Evolutionary conservation across 2,113 vertebrate species (phyloP).

Genomic region (Lethenteron reissneri): DNA sequence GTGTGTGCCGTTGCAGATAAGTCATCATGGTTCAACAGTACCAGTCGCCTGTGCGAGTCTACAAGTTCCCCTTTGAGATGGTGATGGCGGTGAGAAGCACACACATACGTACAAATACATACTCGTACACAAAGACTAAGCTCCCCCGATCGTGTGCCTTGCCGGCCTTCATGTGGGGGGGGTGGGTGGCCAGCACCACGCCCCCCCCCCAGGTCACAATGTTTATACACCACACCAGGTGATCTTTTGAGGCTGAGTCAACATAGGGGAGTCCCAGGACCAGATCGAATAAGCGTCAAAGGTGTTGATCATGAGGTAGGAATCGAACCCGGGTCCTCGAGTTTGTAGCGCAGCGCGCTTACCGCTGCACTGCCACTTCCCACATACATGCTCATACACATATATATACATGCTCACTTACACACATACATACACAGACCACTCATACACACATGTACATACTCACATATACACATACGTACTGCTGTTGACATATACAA

Average conservation of each 20-base stretch:
- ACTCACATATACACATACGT: background rate
- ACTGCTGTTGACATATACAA: background rate
- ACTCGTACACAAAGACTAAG: constrained; percentile 16
- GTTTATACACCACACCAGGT: background rate
- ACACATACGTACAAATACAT: constrained; percentile 18
- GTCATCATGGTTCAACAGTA: constrained; percentile 76
- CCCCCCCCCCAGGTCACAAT: constrained; percentile 11
- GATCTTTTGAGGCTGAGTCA: background rate
- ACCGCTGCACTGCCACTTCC: too few relatives aligned
- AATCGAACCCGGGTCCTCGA: too few relatives aligned
- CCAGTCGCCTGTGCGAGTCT: constrained; percentile 79
- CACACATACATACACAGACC: too few relatives aligned
- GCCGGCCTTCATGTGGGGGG: constrained; percentile 11
- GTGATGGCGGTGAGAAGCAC: constrained; percentile 68
- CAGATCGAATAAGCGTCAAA: too few relatives aligned
- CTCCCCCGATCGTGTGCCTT: constrained; percentile 11
- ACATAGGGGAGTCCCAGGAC: too few relatives aligned
- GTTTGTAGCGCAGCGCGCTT: too few relatives aligned
- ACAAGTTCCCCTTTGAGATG: constrained; percentile 74
- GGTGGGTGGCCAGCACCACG: constrained; percentile 11
- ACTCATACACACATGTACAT: background rate
- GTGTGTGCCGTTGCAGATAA: too few relatives aligned
- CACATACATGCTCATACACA: background rate
- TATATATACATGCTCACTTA: background rate
- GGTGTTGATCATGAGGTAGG: too few relatives aligned